Conservation (phyloP, 1,140 invertebrate species). For the Nixonia krombeini region DNA sequence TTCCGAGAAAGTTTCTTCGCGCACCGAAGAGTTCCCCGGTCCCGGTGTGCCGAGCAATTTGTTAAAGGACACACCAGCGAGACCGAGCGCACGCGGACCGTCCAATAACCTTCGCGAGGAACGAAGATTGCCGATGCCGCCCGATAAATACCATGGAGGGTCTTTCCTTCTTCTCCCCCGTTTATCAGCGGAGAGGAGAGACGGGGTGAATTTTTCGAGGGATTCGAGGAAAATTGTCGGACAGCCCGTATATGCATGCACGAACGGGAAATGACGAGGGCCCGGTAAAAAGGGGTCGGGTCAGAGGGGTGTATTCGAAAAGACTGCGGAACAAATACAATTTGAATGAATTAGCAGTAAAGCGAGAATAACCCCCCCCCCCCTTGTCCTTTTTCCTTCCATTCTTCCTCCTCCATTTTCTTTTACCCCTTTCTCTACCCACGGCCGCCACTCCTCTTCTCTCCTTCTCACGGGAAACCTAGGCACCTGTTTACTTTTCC, state of each 20-base stretch:
- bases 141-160: too few relatives aligned
- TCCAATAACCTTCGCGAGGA: too few relatives aligned
- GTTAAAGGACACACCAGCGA: slow-evolving; percentile 32
- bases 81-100: not conserved
- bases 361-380: slow-evolving; percentile 58
- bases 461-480: too few relatives aligned
- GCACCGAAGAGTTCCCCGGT: slow-evolving; percentile 10
- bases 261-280: too few relatives aligned
- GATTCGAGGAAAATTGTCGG: too few relatives aligned
- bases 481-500: too few relatives aligned
- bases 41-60: slow-evolving; percentile 31
- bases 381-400: slow-evolving; percentile 15
- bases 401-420: slow-evolving; percentile 19
- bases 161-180: too few relatives aligned
- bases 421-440: slow-evolving; percentile 9
- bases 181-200: too few relatives aligned
- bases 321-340: slow-evolving; percentile 63
- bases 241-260: too few relatives aligned
- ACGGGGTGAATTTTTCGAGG: too few relatives aligned
- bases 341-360: slow-evolving; percentile 71
- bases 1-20: slow-evolving; percentile 45
- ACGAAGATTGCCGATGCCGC: too few relatives aligned
- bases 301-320: not conserved
- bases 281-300: too few relatives aligned
- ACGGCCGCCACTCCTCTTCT: not conserved